phyloP scores from a whole-genome alignment of 2,113 vertebrate species.

The Semicossyphus pulcher region DNA sequence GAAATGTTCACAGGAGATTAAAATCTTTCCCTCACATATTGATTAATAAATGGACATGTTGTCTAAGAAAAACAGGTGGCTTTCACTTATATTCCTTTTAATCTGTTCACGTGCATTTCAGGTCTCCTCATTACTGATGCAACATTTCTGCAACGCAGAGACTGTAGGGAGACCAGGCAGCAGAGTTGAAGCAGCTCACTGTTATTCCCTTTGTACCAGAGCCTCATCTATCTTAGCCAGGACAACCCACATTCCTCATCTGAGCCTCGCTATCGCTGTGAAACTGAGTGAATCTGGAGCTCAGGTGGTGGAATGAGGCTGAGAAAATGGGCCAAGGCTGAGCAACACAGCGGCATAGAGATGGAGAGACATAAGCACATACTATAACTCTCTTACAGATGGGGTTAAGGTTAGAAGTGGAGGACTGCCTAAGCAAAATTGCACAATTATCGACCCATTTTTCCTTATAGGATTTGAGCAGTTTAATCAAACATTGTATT shows the following conservation, averaged over 20 bases:
- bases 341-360: constrained; percentile 56
- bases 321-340: constrained; percentile 80
- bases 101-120: constrained; percentile 42
- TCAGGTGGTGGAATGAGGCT: constrained; percentile 80
- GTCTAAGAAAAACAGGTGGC: not conserved
- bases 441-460: constrained; percentile 26
- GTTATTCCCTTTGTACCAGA: constrained; percentile 72
- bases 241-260: constrained; percentile 77
- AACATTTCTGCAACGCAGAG: constrained; percentile 58
- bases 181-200: constrained; percentile 59
- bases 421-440: constrained; percentile 10
- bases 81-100: not conserved
- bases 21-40: not conserved
- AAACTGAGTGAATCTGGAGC: constrained; percentile 78
- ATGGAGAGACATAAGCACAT: constrained; percentile 27
- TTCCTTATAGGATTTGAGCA: not conserved
- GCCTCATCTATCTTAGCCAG: constrained; percentile 76
- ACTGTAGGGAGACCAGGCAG: constrained; percentile 38
- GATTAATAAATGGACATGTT: not conserved
- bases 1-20: not conserved
- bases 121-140: constrained; percentile 58
- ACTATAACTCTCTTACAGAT: constrained; percentile 18
- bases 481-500: not conserved
- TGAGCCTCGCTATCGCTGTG: constrained; percentile 65
- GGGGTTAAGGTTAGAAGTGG: constrained; percentile 3